Conservation (phyloP, 2,113 vertebrate species). For the Calypte anna region DNA sequence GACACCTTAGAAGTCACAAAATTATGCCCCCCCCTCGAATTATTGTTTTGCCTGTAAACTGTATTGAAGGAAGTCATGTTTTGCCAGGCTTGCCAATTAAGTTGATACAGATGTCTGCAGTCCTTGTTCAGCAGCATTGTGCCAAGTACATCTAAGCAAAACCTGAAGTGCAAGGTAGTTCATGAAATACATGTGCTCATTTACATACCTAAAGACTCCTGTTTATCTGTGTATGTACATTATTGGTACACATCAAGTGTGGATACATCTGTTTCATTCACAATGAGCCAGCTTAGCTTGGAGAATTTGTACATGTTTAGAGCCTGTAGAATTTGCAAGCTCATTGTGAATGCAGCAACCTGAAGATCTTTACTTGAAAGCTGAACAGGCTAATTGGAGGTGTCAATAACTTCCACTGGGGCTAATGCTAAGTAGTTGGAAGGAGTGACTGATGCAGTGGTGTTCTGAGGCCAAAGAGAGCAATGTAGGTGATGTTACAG, state of each 20-base stretch:
- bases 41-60: neutral
- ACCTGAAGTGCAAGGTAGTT: neutral
- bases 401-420: neutral
- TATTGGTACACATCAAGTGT: neutral
- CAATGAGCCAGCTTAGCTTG: neutral
- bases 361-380: neutral
- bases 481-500: rapidly evolving
- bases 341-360: neutral
- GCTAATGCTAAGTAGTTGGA: neutral
- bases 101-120: neutral
- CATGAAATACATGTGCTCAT: neutral
- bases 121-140: neutral
- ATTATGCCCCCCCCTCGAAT: neutral
- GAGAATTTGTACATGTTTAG: neutral
- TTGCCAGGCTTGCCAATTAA: neutral
- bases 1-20: neutral
- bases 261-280: constrained; percentile 12
- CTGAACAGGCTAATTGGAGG: neutral
- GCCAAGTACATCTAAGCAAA: neutral
- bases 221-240: neutral
- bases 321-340: neutral
- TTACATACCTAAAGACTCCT: neutral
- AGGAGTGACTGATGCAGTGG: neutral
- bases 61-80: neutral
- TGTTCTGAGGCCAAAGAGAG: neutral